A percentile compares a stretch with the other conserved stretches of the same genome.
Evolutionary conservation across 2,888 invertebrate genomes (phyloP).

Genomic region (Scaptomyza flava): DNA sequence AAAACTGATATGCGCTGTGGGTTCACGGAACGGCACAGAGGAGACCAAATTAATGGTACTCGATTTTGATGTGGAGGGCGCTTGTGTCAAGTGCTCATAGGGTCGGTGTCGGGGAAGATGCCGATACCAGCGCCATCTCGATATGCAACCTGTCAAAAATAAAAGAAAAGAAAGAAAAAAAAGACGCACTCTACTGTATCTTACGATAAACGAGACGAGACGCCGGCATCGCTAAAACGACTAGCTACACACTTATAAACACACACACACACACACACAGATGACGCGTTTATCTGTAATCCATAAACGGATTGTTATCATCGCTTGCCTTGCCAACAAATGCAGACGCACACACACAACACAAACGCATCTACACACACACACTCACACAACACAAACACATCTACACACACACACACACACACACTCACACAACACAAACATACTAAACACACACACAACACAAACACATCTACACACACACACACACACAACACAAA

Average conservation of each 20-base stretch:
- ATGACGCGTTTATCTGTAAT: constrained; percentile 41
- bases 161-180: constrained; percentile 14
- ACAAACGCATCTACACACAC: constrained; percentile 15
- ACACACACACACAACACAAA: constrained; percentile 16
- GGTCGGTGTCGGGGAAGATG: constrained; percentile 48
- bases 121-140: constrained; percentile 28
- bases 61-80: constrained; percentile 96
- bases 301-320: constrained; percentile 53
- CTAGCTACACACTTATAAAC: constrained; percentile 19
- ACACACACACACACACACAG: constrained; percentile 29
- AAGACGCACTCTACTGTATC: constrained; percentile 38
- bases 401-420: constrained; percentile 8
- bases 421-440: no score
- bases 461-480: constrained; percentile 1
- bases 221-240: constrained; percentile 18
- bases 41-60: constrained; percentile 99
- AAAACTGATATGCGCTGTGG: constrained; percentile 98
- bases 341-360: constrained; percentile 57
- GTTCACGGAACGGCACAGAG: constrained; percentile 99
- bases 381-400: constrained; percentile 22
- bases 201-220: constrained; percentile 50
- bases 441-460: not conserved
- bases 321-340: constrained; percentile 77
- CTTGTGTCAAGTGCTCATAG: constrained; percentile 87
- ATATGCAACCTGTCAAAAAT: constrained; percentile 19